phyloP scores from a whole-genome alignment of 2,888 invertebrate species.

The Agrypnus murinus region DNA sequence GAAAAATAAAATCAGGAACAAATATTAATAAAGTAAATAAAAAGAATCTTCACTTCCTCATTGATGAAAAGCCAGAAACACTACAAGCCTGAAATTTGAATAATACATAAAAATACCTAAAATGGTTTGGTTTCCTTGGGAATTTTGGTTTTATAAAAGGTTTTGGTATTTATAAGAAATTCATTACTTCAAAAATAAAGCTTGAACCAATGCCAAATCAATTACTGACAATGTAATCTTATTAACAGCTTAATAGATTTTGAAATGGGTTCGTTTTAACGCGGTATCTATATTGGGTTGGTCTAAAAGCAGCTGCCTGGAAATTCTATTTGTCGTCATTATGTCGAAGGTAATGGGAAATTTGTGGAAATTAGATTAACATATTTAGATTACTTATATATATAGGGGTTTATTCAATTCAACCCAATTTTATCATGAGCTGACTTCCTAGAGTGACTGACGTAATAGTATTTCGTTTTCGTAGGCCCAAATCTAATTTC shows the following conservation, averaged over 20 bases:
- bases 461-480: slow-evolving; percentile 10
- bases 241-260: no score
- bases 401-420: slow-evolving; percentile 2
- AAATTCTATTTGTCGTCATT: slow-evolving; percentile 14
- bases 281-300: neutral
- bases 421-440: slow-evolving; percentile 6
- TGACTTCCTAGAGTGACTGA: neutral
- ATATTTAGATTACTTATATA: slow-evolving; percentile 12
- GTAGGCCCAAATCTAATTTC: slow-evolving; percentile 18
- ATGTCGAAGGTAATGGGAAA: slow-evolving; percentile 2
- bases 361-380: slow-evolving; percentile 23
- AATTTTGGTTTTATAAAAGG: no score
- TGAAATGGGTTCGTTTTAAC: neutral
- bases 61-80: no score
- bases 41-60: no score
- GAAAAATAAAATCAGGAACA: neutral
- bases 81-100: no score
- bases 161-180: no score
- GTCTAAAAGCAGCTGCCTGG: neutral
- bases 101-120: no score
- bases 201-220: no score
- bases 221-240: no score
- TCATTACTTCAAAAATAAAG: no score
- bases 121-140: no score
- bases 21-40: no score